A percentile compares a stretch with the other conserved stretches of the same genome.
Conservation (phyloP, 1,140 invertebrate genomes). For the Tribolium castaneum region DNA sequence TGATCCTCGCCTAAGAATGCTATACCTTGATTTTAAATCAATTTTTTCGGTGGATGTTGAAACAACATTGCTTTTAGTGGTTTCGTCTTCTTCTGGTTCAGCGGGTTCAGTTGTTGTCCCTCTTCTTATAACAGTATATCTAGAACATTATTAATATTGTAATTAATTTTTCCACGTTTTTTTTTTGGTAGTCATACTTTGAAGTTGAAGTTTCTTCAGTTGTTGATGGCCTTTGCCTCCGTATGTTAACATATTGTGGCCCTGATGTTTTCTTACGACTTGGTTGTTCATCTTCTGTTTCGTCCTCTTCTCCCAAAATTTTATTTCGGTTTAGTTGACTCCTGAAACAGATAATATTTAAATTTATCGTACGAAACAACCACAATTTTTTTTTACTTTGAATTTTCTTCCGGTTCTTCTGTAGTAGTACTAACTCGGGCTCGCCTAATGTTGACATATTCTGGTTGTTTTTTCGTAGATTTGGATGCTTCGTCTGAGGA, state of each 20-base stretch:
- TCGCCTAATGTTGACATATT: conserved; percentile 77
- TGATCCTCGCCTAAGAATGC: conserved; percentile 65
- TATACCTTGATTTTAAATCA: conserved; percentile 57
- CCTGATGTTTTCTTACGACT: conserved; percentile 53
- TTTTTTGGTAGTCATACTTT: conserved; percentile 45
- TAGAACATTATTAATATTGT: neutral
- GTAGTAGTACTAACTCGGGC: conserved; percentile 67
- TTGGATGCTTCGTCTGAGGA: conserved; percentile 51
- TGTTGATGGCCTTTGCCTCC: conserved; percentile 54
- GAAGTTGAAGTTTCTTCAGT: conserved; percentile 48
- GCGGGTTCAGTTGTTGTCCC: conserved; percentile 47
- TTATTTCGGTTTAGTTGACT: conserved; percentile 50
- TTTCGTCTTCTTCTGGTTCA: conserved; percentile 41
- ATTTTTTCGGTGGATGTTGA: neutral
- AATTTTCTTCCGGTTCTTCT: conserved; percentile 45
- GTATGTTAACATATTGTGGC: conserved; percentile 59
- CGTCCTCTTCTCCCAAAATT: conserved; percentile 59
- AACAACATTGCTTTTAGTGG: neutral
- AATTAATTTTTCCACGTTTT: too few species aligned
- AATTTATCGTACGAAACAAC: neutral
- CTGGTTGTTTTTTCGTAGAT: conserved; percentile 59
- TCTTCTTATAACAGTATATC: conserved; percentile 46
- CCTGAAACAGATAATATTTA: conserved; percentile 28
- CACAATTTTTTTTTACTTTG: neutral
- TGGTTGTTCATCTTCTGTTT: conserved; percentile 60